Evolutionary conservation across 1,140 invertebrate species (phyloP).

Genomic region (Drosophila pandora): DNA sequence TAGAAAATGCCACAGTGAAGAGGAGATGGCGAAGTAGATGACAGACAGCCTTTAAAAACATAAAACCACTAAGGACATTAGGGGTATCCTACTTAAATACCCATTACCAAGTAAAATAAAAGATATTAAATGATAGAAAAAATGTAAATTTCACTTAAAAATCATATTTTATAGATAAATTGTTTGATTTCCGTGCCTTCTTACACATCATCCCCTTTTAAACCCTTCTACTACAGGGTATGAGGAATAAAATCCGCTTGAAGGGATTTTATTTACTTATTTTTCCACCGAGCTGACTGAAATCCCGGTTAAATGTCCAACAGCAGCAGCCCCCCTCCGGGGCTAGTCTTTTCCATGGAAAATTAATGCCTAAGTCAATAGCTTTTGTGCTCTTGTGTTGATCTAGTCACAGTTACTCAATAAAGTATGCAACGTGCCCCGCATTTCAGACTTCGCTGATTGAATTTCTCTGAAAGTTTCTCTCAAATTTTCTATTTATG

Average conservation of each 20-base stretch:
- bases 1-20: slow-evolving; percentile 68
- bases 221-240: background rate
- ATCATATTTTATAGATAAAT: too few species aligned
- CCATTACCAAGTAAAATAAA: background rate
- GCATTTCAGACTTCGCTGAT: slow-evolving; percentile 56
- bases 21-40: background rate
- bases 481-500: slow-evolving; percentile 44
- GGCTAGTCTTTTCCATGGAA: slow-evolving; percentile 44
- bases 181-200: too few species aligned
- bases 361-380: slow-evolving; percentile 54
- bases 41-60: slow-evolving; percentile 1
- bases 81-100: background rate
- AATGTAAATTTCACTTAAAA: too few species aligned
- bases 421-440: slow-evolving; percentile 61
- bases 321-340: slow-evolving; percentile 2
- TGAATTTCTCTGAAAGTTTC: slow-evolving; percentile 66
- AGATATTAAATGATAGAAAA: background rate
- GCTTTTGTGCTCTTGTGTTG: slow-evolving; percentile 60
- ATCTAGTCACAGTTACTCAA: slow-evolving; percentile 65
- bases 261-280: slow-evolving; percentile 17
- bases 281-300: slow-evolving; percentile 20
- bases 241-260: slow-evolving; percentile 4
- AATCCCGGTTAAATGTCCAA: slow-evolving; percentile 55
- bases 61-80: background rate
- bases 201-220: background rate